Conservation (phyloP, 2,113 vertebrate genomes). For the Erinaceus europaeus region DNA sequence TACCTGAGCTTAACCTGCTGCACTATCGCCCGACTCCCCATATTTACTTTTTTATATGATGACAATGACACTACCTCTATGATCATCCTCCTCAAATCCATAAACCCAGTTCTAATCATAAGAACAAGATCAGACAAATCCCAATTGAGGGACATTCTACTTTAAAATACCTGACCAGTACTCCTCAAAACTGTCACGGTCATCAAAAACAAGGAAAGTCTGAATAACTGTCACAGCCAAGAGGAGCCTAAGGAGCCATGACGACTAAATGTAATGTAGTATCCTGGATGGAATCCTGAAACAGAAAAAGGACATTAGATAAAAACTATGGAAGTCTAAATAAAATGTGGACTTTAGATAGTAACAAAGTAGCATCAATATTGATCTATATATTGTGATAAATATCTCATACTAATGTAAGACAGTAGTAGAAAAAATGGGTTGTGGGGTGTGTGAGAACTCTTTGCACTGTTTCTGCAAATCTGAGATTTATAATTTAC, state of each 20-base stretch:
- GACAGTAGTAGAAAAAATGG: background rate
- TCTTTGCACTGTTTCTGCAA: background rate
- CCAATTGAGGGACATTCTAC: slow-evolving; percentile 13
- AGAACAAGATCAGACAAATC: slow-evolving; percentile 40
- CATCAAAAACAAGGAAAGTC: slow-evolving; percentile 52
- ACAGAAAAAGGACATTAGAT: slow-evolving; percentile 56
- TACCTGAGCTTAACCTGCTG: no score
- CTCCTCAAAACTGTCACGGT: slow-evolving; percentile 46
- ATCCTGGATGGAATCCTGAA: slow-evolving; percentile 37
- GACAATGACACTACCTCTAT: slow-evolving; percentile 19
- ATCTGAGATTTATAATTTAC: background rate
- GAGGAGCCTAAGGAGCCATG: slow-evolving; percentile 43
- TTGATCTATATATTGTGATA: background rate
- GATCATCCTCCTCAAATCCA: background rate
- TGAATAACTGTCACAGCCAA: slow-evolving; percentile 50
- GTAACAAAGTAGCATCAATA: slow-evolving; percentile 27
- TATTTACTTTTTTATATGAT: no score
- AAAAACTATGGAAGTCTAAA: slow-evolving; percentile 53
- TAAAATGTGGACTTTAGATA: slow-evolving; percentile 24
- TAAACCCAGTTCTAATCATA: slow-evolving; percentile 14
- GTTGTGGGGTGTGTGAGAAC: background rate
- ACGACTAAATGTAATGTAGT: slow-evolving; percentile 51
- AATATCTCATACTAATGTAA: slow-evolving; percentile 23
- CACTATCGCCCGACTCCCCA: no score
- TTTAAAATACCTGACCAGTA: slow-evolving; percentile 56